Conservation (phyloP, 2,113 vertebrate species). For the Actenoides hombroni region DNA sequence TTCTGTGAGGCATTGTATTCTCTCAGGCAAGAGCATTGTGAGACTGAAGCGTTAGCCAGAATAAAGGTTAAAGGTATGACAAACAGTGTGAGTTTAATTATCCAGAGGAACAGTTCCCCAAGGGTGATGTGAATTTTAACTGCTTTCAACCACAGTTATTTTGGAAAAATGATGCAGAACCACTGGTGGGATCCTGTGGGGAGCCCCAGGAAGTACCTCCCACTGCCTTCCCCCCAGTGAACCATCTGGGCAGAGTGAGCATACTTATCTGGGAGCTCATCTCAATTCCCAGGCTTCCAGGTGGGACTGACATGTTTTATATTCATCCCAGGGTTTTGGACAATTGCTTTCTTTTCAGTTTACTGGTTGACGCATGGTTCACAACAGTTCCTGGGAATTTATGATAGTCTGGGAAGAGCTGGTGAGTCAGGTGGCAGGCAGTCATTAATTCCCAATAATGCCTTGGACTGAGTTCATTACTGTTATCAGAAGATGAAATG, state of each 20-base stretch:
- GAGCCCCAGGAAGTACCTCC: not conserved
- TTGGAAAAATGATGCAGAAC: not conserved
- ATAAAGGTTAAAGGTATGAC: not conserved
- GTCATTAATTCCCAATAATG: conserved; percentile 59
- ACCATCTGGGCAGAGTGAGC: accelerated
- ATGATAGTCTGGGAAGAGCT: conserved; percentile 2
- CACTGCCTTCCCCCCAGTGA: not conserved
- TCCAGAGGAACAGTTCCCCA: not conserved
- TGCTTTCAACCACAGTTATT: not conserved
- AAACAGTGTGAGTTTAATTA: not conserved
- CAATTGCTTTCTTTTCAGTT: not conserved
- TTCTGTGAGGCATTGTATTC: not conserved
- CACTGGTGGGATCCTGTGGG: not conserved
- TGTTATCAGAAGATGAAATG: conserved; percentile 46
- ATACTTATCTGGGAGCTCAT: not conserved
- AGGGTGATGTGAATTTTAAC: not conserved
- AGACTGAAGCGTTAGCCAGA: not conserved
- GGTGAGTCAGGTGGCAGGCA: conserved; percentile 32
- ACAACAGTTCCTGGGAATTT: not conserved
- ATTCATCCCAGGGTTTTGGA: not conserved
- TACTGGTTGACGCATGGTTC: not conserved
- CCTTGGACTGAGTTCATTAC: conserved; percentile 39
- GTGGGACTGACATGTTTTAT: not conserved
- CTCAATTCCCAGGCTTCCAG: not conserved
- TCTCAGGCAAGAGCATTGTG: not conserved